phyloP scores from a whole-genome alignment of 2,888 invertebrate species.

The Xestia c-nigrum region DNA sequence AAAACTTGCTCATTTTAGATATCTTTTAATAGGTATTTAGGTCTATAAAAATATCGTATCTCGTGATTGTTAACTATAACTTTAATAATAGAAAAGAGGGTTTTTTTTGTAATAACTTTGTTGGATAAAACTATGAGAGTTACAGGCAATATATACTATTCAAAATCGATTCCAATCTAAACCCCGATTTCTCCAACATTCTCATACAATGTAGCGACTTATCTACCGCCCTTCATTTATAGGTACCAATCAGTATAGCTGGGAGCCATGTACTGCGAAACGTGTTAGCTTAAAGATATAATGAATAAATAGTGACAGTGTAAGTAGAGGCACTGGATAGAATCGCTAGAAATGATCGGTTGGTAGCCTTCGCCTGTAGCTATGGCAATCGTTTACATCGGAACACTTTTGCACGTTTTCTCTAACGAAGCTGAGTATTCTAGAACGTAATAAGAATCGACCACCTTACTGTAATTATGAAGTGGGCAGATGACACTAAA shows the following conservation, averaged over 20 bases:
- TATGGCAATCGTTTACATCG: slow-evolving; percentile 45
- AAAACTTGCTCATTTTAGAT: too few relatives aligned
- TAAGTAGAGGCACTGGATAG: slow-evolving; percentile 46
- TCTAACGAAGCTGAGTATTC: neutral
- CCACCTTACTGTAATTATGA: too few relatives aligned
- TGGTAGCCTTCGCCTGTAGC: slow-evolving; percentile 43
- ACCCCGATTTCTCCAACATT: slow-evolving; percentile 17
- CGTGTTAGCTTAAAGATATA: slow-evolving; percentile 64
- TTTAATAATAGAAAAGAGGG: neutral
- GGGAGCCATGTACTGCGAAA: slow-evolving; percentile 47
- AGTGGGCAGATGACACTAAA: too few relatives aligned
- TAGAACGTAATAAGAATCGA: too few relatives aligned
- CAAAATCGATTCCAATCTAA: slow-evolving; percentile 22
- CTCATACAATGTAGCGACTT: slow-evolving; percentile 26
- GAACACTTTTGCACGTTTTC: slow-evolving; percentile 13
- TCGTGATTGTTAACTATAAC: neutral
- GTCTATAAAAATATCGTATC: too few relatives aligned
- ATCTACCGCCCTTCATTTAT: slow-evolving; percentile 48
- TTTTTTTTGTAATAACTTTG: neutral
- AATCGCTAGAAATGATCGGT: slow-evolving; percentile 52
- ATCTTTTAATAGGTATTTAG: too few relatives aligned
- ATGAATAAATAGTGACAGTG: slow-evolving; percentile 61
- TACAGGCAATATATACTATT: slow-evolving; percentile 5
- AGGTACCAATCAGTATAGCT: slow-evolving; percentile 51
- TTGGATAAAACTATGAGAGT: neutral